Base-by-base conservation (phyloP, 2,113 vertebrate genomes). In the Archocentrus centrarchus region DNA sequence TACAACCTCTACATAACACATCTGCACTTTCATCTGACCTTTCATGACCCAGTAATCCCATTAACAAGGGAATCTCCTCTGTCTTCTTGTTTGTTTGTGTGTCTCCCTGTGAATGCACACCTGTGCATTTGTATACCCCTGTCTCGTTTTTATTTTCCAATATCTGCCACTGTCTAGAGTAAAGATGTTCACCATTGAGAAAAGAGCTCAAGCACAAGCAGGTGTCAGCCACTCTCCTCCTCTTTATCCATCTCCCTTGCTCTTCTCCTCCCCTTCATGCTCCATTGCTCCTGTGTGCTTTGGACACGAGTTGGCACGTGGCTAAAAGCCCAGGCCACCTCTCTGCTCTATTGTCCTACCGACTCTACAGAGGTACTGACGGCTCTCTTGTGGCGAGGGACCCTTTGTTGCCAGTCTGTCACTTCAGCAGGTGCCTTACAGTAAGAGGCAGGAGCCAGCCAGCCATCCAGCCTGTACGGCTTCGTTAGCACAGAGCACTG, bases 351-450 rank as follows among this genome's bases (percentile, higher is more conserved):
- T 96, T 96, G 95, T 95, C 77, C 92, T 80, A 79, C 50, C 88
- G 89, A 90, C 92, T 95, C 86, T 55, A 91, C 91, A 27, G 77
- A 73, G 15, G 64, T 88, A 63, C 77, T 86, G 91, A 94, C 80
- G 84, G 89, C 93, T 89, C 93, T 91, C 86, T 87, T 85, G 85
- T 82, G 81, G 86, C 14, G 32, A 80, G 86, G 81, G 81, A 77
- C 81, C 89, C 83, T 94, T 96, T 95, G 94, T 95, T 89, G 90
- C 86, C 80, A 55, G 90, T 89, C 89, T 84, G 93, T 94, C 93
- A 95, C 93, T 94, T 91, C 90, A 91, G 94, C 95, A 96, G 96
- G 96, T 96, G 96, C 92, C 94, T 94, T 88, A 89, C 88, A 93
- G 93, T 73, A 82, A 93, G 94, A 94, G 89, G 92, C 90, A 90